Conservation (phyloP, 2,888 invertebrate genomes). For the Papilio protenor region DNA sequence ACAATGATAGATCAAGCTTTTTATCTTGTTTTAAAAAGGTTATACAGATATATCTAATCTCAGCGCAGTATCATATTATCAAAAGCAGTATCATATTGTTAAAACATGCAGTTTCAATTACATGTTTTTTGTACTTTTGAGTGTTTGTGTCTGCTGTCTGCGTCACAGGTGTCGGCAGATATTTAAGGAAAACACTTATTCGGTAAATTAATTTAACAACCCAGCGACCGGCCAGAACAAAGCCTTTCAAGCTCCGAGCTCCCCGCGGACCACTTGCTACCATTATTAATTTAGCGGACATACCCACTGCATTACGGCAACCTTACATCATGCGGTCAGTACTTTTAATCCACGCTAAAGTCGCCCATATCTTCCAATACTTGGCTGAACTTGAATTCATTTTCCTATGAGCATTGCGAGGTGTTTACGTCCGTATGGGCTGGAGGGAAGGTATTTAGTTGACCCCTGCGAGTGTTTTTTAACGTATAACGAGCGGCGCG, state of each 20-base stretch:
- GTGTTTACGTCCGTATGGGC: constrained; percentile 43
- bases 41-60: constrained; percentile 20
- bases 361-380: constrained; percentile 47
- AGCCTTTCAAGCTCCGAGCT: constrained; percentile 50
- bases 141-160: not conserved
- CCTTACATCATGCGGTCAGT: constrained; percentile 49
- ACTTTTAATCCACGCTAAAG: constrained; percentile 42
- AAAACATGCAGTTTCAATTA: not conserved
- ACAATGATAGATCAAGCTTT: constrained; percentile 56
- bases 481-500: constrained; percentile 72
- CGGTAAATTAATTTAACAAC: constrained; percentile 55
- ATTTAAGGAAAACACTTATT: constrained; percentile 8
- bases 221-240: constrained; percentile 54
- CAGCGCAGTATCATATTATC: not conserved
- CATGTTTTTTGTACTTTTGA: not conserved
- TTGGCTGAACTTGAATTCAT: constrained; percentile 41
- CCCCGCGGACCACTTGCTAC: constrained; percentile 74
- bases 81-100: not conserved
- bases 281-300: constrained; percentile 76
- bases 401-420: constrained; percentile 45
- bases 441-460: constrained; percentile 62
- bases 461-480: constrained; percentile 74
- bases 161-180: not conserved
- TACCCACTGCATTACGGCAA: constrained; percentile 69
- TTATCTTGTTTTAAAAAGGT: constrained; percentile 51